Evolutionary conservation across 2,888 invertebrate genomes (phyloP).

Genomic region (Blera fallax): DNA sequence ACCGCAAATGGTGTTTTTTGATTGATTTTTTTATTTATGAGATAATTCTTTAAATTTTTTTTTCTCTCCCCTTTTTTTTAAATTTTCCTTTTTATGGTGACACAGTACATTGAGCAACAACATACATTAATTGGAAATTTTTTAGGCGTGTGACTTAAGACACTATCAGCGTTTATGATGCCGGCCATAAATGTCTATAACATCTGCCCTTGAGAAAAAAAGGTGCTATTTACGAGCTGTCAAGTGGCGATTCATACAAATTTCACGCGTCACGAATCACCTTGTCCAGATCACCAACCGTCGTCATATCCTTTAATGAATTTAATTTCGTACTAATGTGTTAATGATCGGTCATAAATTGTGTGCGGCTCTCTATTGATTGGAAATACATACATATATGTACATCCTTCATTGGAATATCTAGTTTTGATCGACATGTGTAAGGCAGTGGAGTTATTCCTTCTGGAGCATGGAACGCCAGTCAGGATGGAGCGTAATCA

Average conservation of each 20-base stretch:
- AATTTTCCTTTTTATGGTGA: background rate
- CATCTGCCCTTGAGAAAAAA: constrained; percentile 63
- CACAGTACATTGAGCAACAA: constrained; percentile 28
- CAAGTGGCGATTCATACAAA: constrained; percentile 63
- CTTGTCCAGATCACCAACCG: constrained; percentile 43
- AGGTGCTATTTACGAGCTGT: constrained; percentile 61
- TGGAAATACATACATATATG: too few relatives aligned
- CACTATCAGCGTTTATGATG: constrained; percentile 51
- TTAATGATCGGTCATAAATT: constrained; percentile 62
- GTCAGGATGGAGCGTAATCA: too few relatives aligned
- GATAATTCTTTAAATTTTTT: constrained; percentile 35
- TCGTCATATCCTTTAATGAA: constrained; percentile 25
- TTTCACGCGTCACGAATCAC: constrained; percentile 66
- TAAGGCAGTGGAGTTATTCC: background rate
- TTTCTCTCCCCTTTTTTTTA: background rate
- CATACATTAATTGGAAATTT: constrained; percentile 30
- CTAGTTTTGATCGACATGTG: constrained; percentile 16
- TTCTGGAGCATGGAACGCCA: too few relatives aligned
- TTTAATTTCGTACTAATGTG: constrained; percentile 42
- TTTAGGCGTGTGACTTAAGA: constrained; percentile 52
- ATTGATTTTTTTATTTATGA: constrained; percentile 62
- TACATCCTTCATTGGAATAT: background rate
- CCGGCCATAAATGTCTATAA: constrained; percentile 50
- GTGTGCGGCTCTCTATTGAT: constrained; percentile 47
- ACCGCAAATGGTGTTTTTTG: constrained; percentile 58